Conservation (phyloP, 2,113 vertebrate species). For the Athene noctua region DNA sequence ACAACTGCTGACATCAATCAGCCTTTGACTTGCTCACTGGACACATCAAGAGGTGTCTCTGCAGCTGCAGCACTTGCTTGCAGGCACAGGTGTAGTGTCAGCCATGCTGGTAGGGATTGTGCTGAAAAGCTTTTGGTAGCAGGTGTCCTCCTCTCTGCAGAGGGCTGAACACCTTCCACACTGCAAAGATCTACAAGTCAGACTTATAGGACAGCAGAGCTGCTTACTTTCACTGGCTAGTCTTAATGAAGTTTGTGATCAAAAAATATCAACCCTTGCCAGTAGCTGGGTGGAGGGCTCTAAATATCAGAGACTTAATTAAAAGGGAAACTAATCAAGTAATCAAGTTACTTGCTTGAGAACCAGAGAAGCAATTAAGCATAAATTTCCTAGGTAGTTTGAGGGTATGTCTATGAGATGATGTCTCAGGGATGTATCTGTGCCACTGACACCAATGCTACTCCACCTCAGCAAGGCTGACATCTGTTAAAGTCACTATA, state of each 20-base stretch:
- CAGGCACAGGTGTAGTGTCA: background rate
- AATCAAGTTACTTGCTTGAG: background rate
- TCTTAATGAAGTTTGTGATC: background rate
- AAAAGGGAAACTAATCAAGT: background rate
- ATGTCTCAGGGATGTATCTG: background rate
- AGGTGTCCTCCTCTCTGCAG: background rate
- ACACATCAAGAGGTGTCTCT: accelerated
- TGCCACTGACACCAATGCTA: background rate
- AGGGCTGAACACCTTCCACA: background rate
- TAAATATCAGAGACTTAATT: background rate
- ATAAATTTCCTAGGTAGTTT: background rate
- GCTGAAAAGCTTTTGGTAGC: background rate
- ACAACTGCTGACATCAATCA: background rate
- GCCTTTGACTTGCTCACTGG: background rate
- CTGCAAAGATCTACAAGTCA: background rate
- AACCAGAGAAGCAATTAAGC: background rate
- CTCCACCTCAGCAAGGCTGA: background rate
- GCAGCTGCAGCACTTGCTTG: accelerated
- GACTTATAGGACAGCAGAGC: background rate
- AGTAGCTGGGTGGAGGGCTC: background rate
- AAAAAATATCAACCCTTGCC: background rate
- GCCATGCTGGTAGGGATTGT: background rate
- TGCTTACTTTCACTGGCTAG: background rate
- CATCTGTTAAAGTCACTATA: background rate
- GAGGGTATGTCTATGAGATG: background rate